Base-by-base conservation (phyloP, 2,113 vertebrate species). In the Panthera tigris region DNA sequence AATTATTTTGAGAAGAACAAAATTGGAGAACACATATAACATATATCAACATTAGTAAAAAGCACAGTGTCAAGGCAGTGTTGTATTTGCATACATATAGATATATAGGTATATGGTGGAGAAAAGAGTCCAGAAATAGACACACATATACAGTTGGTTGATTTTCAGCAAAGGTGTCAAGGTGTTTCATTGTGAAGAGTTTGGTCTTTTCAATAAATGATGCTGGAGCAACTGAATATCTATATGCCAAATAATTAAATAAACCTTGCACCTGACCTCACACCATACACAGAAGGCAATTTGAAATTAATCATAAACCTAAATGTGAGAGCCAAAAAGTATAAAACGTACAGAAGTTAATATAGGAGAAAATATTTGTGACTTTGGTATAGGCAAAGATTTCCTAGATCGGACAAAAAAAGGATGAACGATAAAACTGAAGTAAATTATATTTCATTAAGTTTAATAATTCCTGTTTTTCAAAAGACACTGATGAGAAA, bases 1-100 rank as follows among this genome's bases (percentile, higher is more conserved):
- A 93, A 94, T 52, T 78, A 52, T 36, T 95, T 88, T 79, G 52
- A 78, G 93, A 89, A 48, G n/a, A 94, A 91, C 12, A 93, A 76
- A 85, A 78, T 63, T 73, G 5, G 19, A 73, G 74, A 95, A 63
- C 5, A 81, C 6, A 57, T 57, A 45, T 86, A 78, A 15, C 7
- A 39, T 52, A 65, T 65, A 94, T 92, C 23, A 82, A 79, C 9
- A 33, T 90, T 88, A 71, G 18, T 55, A 69, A 68, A 65, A 91
- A 96, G 8, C 6, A 81, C 4, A 84, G 7, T 69, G 55, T 84
- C 29, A 76, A 97, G 27, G 33, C 23, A 81, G 31, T 82, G 9
- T 85, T 5, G 7, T 48, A 57, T 94, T 73, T 85, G 25, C 27
- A 82, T 80, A 80, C 69, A 93, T 76, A 63, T 1, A 94, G 27